Percentiles rank a stretch among this genome's conserved stretches.
These are phyloP conservation scores for Pseudococcus jackbeardsleyi DNA, from an alignment of 2,888 invertebrate genomes.

Conservation along the genomic window DNA sequence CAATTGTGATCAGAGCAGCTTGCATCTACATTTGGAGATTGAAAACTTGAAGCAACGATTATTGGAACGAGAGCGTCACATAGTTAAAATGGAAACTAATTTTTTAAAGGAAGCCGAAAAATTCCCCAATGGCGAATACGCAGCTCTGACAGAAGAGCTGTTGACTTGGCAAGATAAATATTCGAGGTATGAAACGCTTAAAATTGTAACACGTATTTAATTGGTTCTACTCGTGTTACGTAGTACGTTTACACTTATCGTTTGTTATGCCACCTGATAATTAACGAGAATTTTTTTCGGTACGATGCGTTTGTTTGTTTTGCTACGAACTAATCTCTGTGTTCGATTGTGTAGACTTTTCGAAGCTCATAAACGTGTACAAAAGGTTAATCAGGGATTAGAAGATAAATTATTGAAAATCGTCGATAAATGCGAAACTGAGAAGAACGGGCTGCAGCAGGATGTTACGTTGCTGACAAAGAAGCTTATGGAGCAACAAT, in stretches of 20 bases:
- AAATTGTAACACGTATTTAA: background rate
- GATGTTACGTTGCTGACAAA: constrained; percentile 89
- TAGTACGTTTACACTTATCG: background rate
- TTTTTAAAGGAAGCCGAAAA: constrained; percentile 80
- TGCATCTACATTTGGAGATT: constrained; percentile 88
- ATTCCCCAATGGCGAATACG: constrained; percentile 79
- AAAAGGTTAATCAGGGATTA: constrained; percentile 93
- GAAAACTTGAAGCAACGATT: constrained; percentile 87
- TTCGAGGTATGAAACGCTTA: constrained; percentile 76
- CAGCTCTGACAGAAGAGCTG: constrained; percentile 85
- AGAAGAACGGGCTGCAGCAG: constrained; percentile 87
- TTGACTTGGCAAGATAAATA: constrained; percentile 93
- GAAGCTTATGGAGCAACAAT: constrained; percentile 86
- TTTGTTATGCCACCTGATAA: background rate
- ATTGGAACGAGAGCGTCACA: constrained; percentile 84
- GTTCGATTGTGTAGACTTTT: constrained; percentile 76
- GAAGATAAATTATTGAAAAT: constrained; percentile 94
- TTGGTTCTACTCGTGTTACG: background rate
- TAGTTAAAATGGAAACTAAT: constrained; percentile 88
- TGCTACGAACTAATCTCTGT: constrained; percentile 32
- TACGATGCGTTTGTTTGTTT: background rate
- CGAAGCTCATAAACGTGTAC: constrained; percentile 93
- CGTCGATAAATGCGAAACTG: constrained; percentile 92
- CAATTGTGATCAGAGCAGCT: constrained; percentile 70
- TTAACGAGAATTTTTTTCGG: background rate